These are phyloP conservation scores for Portevinia maculata DNA, from an alignment of 2,888 invertebrate species.

Conservation along the genomic window DNA sequence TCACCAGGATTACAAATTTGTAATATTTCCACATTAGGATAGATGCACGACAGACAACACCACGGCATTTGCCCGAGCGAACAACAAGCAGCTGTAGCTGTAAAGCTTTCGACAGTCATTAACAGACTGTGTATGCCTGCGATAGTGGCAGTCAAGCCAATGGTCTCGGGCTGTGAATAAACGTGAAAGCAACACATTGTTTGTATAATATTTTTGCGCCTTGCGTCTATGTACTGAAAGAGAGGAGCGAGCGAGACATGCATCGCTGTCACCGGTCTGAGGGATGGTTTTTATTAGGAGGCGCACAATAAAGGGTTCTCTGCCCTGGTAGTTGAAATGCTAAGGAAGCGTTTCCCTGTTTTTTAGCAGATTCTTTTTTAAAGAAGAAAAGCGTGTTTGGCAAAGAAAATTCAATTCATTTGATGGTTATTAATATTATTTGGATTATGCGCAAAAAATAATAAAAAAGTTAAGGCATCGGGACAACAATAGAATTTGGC, in stretches of 20 bases:
- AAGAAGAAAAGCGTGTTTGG: slow-evolving; percentile 4
- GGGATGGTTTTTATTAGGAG: slow-evolving; percentile 18
- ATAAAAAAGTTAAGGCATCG: not conserved
- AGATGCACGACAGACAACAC: slow-evolving; percentile 45
- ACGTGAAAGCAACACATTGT: slow-evolving; percentile 43
- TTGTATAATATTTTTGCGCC: slow-evolving; percentile 14
- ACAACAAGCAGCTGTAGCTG: slow-evolving; percentile 48
- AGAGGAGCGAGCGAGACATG: slow-evolving; percentile 25
- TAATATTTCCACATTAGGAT: slow-evolving; percentile 24
- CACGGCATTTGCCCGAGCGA: slow-evolving; percentile 45
- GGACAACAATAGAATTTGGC: too few species aligned
- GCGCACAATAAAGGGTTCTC: slow-evolving; percentile 17
- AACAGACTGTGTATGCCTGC: slow-evolving; percentile 62
- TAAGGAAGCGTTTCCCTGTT: slow-evolving; percentile 4
- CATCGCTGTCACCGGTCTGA: slow-evolving; percentile 7
- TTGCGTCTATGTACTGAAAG: slow-evolving; percentile 53
- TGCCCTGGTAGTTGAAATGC: not conserved
- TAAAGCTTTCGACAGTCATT: slow-evolving; percentile 64
- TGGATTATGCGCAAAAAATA: slow-evolving; percentile 1
- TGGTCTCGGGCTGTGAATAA: slow-evolving; percentile 9
- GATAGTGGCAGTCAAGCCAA: slow-evolving; percentile 9
- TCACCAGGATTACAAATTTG: slow-evolving; percentile 3
- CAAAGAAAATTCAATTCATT: slow-evolving; percentile 12
- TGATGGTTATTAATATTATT: not conserved
- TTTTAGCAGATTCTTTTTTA: not conserved